Base-by-base conservation (phyloP, 2,888 invertebrate genomes). In the Volucella bombylans region DNA sequence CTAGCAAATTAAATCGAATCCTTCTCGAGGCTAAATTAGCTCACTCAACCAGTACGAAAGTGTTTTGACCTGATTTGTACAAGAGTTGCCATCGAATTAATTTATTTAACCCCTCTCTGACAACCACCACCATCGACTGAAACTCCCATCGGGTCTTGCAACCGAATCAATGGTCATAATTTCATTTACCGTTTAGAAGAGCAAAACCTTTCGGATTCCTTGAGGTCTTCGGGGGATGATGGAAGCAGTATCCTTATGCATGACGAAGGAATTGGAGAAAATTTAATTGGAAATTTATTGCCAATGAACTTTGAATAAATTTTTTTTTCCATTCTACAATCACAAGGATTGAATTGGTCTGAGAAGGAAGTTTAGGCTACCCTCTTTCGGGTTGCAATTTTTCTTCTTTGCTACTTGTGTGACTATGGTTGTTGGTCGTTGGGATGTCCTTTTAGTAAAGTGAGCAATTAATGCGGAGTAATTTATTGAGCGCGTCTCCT, bases 271-370 rank as follows among this genome's bases (percentile, higher is more conserved):
- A 78, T 68, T 73, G 62, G 18, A 82, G 55, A 73, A 64, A 82
- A 82, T 82, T 82, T 82, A 78, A 82, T 82, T 82, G 82, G 78
- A 82, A 82, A 82, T 82, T 82, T 82, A 82, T 82, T 82, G 73
- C 78, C 82, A 78, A 82, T 82, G 82, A 78, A 78, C 72, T 78
- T 82, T 82, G 62, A 73, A 82, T 78, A 64, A 72, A 78, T 61
- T 67, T 41, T 67, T 49, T 78, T 65, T 82, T 39, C 23, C 31
- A 74, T 57, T 68, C 64, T 23, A 14, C 43, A 4, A 45, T 12
- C 4, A 10, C 49, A 43, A 11, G 4, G 52, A 54, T 49, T 12
- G 43, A 49, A 12, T 31, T 8, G 6, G 15, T 9, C 10, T 38
- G 11, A 23, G 39, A 50, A 39, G 11, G 8, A 38, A 15, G 4